These are phyloP conservation scores for Pseudomyrmex cubaensis DNA, from an alignment of 1,140 invertebrate genomes.

Conservation along the genomic window DNA sequence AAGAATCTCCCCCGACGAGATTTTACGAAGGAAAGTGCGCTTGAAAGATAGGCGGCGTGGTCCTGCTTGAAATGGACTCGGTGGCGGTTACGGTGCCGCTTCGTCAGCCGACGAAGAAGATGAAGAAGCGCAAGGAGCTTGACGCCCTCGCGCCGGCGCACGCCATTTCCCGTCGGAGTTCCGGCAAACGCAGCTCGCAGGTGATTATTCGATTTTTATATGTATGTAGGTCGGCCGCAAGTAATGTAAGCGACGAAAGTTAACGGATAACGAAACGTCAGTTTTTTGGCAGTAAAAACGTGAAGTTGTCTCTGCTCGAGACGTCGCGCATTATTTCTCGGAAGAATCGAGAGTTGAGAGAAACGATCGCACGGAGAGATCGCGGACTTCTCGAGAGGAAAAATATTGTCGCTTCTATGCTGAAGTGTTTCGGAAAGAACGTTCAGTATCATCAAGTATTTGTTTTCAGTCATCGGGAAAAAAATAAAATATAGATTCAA, in stretches of 20 bases:
- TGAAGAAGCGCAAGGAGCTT: slow-evolving; percentile 86
- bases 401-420: no score
- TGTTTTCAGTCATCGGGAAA: not conserved
- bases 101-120: slow-evolving; percentile 85
- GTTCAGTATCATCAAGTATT: not conserved
- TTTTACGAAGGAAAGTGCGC: not conserved
- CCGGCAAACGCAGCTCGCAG: slow-evolving; percentile 83
- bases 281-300: no score
- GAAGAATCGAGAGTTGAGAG: no score
- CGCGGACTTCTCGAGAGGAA: no score
- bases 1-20: slow-evolving; percentile 18
- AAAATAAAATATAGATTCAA: slow-evolving; percentile 10
- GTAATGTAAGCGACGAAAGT: no score
- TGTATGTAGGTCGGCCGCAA: no score
- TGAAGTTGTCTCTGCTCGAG: no score
- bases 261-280: no score
- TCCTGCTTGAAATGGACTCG: slow-evolving; percentile 83
- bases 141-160: slow-evolving; percentile 84
- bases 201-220: slow-evolving; percentile 64
- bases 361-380: no score
- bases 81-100: slow-evolving; percentile 84
- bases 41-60: slow-evolving; percentile 73
- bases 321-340: no score
- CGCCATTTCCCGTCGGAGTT: slow-evolving; percentile 79
- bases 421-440: not conserved